Evolutionary conservation across 2,797 vertebrate species (phyloP).

Genomic region (Eremophila alpestris): DNA sequence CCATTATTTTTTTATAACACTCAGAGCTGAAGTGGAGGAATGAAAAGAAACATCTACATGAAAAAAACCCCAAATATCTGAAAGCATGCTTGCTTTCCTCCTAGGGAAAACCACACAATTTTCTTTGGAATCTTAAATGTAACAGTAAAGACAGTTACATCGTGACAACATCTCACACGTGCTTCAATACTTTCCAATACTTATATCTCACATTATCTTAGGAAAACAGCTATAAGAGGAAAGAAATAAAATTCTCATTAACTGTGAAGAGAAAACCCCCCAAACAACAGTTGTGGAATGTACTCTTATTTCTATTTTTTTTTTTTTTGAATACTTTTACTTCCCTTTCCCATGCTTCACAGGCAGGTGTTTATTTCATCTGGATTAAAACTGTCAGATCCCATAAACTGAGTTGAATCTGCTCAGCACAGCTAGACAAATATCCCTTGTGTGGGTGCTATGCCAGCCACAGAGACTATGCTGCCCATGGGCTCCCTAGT

Average conservation of each 20-base stretch:
- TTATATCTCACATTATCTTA: background rate
- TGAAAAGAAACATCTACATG: background rate
- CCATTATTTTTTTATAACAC: background rate
- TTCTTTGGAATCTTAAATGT: background rate
- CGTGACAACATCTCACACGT: background rate
- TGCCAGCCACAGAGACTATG: accelerated
- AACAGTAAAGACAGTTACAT: background rate
- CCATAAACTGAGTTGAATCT: background rate
- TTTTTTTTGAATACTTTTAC: background rate
- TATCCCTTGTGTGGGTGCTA: accelerated
- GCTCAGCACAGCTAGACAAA: background rate
- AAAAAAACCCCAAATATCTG: background rate
- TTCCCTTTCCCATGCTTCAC: background rate
- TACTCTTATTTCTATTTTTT: background rate
- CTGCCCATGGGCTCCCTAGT: accelerated
- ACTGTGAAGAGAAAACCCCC: background rate
- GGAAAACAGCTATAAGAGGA: background rate
- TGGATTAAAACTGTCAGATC: background rate
- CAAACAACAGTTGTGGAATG: background rate
- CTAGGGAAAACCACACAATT: background rate
- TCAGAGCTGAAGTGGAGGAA: background rate
- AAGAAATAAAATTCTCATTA: background rate
- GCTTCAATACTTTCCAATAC: background rate
- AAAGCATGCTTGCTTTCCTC: background rate
- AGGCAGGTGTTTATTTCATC: background rate